Base-by-base conservation (phyloP, 1,140 invertebrate genomes). In the Hermatobates lingyangjiaoensis region DNA sequence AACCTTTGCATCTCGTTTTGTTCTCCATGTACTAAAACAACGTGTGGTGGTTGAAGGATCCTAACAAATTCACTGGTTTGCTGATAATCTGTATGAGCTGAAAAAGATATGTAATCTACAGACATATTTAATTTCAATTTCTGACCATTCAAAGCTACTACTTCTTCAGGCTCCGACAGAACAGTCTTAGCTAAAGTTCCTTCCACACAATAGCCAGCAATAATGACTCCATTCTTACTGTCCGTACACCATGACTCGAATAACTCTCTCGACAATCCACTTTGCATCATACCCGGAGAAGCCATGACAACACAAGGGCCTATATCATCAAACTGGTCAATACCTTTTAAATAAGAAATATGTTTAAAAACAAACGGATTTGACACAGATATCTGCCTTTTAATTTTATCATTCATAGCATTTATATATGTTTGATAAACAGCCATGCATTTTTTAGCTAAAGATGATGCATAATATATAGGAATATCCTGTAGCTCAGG, bases 251-350 rank as follows among this genome's bases (percentile, higher is more conserved):
- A 99, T 1, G 80, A 87, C 69, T 99, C 96, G 71, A 99, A 99
- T 3, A 99, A 72, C 69, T 99, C 95, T 27, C 95, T 70, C 0
- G 92, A 97, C 1, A 99, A 68, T 0, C 96, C 96, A 61, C 87
- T 95, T 70, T 99, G 96, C 89, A 99, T 94, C 94, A 99, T 99
- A 66, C 96, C 96, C 2, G 96, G 96, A 0, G 90, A 94, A 0
- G 96, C 96, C 87, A 99, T 90, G 1, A 99, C 87, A 1, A 99
- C 94, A 63, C 94, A 99, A 0, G 96, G 96, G 0, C 95, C 96
- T 57, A 97, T 89, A 64, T 98, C 95, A 62, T 99, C 95, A 68
- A 99, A 98, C 66, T 98, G 93, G 67, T 98, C 95, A 61, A 98
- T 98, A 24, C 92, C 92, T 79, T 98, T 98, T 0, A 99, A 68